Evolutionary conservation across 2,797 vertebrate species (phyloP).

Genomic region (Eremophila alpestris): DNA sequence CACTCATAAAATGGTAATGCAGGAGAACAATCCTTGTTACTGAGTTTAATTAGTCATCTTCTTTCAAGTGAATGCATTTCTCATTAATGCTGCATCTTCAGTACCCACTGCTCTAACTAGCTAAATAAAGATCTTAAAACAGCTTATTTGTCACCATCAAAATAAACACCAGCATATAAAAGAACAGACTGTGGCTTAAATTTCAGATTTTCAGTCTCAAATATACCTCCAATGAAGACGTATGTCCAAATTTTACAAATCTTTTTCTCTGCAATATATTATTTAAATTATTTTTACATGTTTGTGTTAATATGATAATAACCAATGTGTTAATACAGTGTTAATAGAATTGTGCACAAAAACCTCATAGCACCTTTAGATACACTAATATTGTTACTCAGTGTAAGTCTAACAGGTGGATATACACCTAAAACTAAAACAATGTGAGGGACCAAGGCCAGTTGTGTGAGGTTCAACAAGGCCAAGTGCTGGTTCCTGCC

Average conservation of each 20-base stretch:
- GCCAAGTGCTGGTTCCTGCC: rapidly evolving
- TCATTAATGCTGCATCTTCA: not conserved
- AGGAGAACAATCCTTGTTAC: not conserved
- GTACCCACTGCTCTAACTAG: not conserved
- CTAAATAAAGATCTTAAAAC: not conserved
- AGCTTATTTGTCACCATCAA: not conserved
- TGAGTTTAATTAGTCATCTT: not conserved
- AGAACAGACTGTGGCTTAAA: not conserved
- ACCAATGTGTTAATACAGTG: not conserved
- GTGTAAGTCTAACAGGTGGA: not conserved
- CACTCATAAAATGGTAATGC: not conserved
- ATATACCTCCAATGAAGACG: not conserved
- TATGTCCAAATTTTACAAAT: not conserved
- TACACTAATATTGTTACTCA: not conserved
- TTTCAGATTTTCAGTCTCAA: not conserved
- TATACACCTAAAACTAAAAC: not conserved
- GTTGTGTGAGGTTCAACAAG: not conserved
- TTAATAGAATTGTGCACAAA: not conserved
- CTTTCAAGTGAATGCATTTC: not conserved
- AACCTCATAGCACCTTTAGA: not conserved
- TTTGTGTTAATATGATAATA: not conserved
- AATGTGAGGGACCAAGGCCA: not conserved
- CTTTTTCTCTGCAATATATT: not conserved
- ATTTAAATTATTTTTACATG: not conserved
- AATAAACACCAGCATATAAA: not conserved